Evolutionary conservation across 1,140 invertebrate genomes (phyloP).

Genomic region (Musca domestica): DNA sequence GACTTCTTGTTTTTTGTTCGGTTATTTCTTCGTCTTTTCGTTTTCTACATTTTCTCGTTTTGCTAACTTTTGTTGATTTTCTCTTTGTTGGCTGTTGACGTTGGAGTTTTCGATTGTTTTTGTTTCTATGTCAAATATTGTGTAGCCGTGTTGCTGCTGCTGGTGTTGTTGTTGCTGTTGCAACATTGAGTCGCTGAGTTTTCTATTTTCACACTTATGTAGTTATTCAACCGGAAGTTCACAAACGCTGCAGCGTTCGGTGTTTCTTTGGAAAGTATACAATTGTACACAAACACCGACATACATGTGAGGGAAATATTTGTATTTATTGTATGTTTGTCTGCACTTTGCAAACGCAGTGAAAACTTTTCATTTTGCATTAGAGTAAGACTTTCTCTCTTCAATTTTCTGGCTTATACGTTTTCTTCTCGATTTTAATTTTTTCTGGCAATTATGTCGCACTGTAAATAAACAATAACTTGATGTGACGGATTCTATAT

Average conservation of each 20-base stretch:
- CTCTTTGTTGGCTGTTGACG: slow-evolving; percentile 11
- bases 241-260: slow-evolving; percentile 49
- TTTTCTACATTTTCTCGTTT: slow-evolving; percentile 13
- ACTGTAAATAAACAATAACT: too few species aligned
- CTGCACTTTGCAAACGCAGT: neutral
- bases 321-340: slow-evolving; percentile 17
- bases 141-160: neutral
- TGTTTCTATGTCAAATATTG: neutral
- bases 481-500: too few species aligned
- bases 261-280: slow-evolving; percentile 21
- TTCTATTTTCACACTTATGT: slow-evolving; percentile 35
- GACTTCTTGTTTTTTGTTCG: slow-evolving; percentile 7
- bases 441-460: too few species aligned
- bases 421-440: too few species aligned
- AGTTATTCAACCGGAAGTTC: slow-evolving; percentile 53
- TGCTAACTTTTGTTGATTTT: slow-evolving; percentile 19
- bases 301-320: too few species aligned
- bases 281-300: too few species aligned
- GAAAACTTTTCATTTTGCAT: neutral
- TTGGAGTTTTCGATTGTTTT: neutral
- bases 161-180: neutral
- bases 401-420: too few species aligned
- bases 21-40: slow-evolving; percentile 20
- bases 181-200: slow-evolving; percentile 4
- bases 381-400: too few species aligned